A percentile compares a stretch with the other conserved stretches of the same genome.
Evolutionary conservation across 2,113 vertebrate species (phyloP).

Genomic region (Vireo altiloquus): DNA sequence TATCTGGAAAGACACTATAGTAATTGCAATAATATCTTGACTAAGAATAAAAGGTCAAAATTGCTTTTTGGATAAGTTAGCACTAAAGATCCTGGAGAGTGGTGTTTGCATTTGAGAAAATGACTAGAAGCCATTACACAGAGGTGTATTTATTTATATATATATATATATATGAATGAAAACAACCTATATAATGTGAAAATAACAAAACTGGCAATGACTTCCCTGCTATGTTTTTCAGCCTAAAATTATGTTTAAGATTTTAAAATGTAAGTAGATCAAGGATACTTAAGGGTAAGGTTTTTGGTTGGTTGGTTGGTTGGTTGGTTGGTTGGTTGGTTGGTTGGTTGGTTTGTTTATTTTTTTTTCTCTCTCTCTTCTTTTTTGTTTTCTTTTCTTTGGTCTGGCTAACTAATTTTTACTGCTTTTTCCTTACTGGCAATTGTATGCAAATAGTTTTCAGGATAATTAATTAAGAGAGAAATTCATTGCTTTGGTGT

Average conservation of each 20-base stretch:
- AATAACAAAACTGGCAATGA: neutral
- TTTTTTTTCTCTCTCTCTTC: too few relatives aligned
- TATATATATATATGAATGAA: neutral
- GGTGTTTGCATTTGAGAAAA: neutral
- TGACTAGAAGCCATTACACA: neutral
- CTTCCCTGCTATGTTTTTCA: neutral
- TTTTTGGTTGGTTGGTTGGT: rapidly evolving
- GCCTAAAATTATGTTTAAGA: neutral
- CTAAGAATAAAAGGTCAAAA: neutral
- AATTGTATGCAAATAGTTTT: neutral
- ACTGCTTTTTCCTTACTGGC: neutral
- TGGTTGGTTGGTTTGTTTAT: too few relatives aligned
- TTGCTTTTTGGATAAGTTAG: neutral
- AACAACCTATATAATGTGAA: neutral
- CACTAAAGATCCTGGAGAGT: neutral
- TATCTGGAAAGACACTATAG: neutral
- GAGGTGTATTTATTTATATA: neutral
- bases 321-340: too few relatives aligned
- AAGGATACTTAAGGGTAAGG: too few relatives aligned
- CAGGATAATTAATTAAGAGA: neutral
- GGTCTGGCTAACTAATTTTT: neutral
- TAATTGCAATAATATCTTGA: neutral
- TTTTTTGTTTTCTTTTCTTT: too few relatives aligned
- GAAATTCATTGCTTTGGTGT: neutral
- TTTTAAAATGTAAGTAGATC: neutral